Base-by-base conservation (phyloP, 2,888 invertebrate genomes). In the Rhagophthalmus giganteus region DNA sequence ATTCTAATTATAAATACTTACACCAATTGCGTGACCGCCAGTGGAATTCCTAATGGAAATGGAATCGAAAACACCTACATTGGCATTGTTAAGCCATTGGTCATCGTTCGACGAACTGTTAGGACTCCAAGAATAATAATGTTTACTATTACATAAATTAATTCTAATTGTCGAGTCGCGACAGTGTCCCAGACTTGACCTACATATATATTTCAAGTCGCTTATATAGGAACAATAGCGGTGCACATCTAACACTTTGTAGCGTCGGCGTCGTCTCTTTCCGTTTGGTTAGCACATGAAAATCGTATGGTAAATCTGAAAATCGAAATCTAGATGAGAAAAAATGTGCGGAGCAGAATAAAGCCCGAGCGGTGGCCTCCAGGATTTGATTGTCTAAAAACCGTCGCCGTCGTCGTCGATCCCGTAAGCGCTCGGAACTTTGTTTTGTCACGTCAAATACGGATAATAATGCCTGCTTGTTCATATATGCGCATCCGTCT, bases 371-470 rank as follows among this genome's bases (percentile, higher is more conserved):
- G 33, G 26, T 14, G n/a, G 10, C 27, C 25, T 3, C 20, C 12
- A 30, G 38, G 25, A 39, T 32, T 47, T 39, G 28, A 33, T 47
- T 47, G 27, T 33, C 39, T 47, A 39, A 39, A 47, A 47, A 47
- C 39, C 32, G 32, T 25, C 26, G 33, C 38, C 25, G 39, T 33
- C 32, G 32, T 25, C 26, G 33, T 33, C 25, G 32, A 47, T 47
- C 15, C 31, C 39, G 27, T 5, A 32, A 39, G 26, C 38, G 47
- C 39, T 33, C 31, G 8, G 33, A 47, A 39, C 32, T 47, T 27
- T 13, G 12, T 47, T 47, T 47, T 47, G 13, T 20, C 47, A 39
- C 47, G 47, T 47, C 47, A 47, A 47, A 47, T 39, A 47, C 47
- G 39, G 28, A 47, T 39, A n/a, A n/a, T n/a, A 47, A 39, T 47